phyloP scores from a whole-genome alignment of 2,797 vertebrate genomes.

The Lacerta bilineata region DNA sequence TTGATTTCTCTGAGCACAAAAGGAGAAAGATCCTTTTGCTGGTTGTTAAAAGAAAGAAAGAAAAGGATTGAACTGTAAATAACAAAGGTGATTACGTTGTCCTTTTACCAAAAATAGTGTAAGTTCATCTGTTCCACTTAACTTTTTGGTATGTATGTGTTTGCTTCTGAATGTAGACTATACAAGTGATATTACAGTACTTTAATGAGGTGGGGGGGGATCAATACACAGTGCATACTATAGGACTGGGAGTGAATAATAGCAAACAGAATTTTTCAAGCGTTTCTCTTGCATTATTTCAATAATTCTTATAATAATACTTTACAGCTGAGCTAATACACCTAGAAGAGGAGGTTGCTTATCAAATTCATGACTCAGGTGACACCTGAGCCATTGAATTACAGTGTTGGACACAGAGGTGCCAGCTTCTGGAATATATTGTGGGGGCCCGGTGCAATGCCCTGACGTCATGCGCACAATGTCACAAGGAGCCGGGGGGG shows the following conservation, averaged over 20 bases:
- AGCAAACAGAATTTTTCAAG: background rate
- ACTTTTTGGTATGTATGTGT: background rate
- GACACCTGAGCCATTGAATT: background rate
- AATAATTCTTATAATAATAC: background rate
- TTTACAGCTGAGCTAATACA: background rate
- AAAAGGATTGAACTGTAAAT: conserved; percentile 2
- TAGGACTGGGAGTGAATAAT: background rate
- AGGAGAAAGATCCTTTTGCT: conserved; percentile 1
- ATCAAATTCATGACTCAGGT: background rate
- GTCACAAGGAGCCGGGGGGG: no score
- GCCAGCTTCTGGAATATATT: background rate
- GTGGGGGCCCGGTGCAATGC: no score
- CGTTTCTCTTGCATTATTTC: background rate
- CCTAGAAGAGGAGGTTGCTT: background rate
- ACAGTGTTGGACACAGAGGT: background rate
- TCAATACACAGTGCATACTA: background rate
- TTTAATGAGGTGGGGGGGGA: background rate
- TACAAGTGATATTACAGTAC: background rate
- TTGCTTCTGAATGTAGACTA: background rate
- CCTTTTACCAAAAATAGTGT: background rate
- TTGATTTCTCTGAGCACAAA: conserved; percentile 31
- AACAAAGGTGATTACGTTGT: conserved; percentile 10
- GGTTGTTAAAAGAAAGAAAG: background rate
- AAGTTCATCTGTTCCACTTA: conserved; percentile 3
- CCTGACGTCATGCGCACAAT: no score